Percentiles rank a stretch among this genome's conserved stretches.
Conservation (phyloP, 1,140 invertebrate species). For the Papilio polyxenes region DNA sequence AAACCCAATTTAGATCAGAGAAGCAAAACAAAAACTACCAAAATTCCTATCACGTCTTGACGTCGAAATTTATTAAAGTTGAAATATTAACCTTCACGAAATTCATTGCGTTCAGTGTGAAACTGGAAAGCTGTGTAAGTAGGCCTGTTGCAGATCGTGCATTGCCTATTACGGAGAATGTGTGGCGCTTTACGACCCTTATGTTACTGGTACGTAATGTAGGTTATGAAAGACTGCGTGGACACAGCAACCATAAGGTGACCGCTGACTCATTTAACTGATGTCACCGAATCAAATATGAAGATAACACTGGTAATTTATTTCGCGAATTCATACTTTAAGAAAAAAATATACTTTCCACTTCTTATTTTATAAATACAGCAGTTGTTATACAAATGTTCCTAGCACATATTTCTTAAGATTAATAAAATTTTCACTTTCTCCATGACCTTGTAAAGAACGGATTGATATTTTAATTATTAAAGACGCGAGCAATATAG, state of each 20-base stretch:
- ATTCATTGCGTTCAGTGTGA: slow-evolving; percentile 41
- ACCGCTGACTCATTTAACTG: slow-evolving; percentile 12
- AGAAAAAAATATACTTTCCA: not conserved
- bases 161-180: slow-evolving; percentile 69
- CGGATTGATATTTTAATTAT: not conserved
- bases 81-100: slow-evolving; percentile 37
- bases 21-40: not conserved
- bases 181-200: slow-evolving; percentile 60
- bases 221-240: slow-evolving; percentile 60
- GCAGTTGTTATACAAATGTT: no score
- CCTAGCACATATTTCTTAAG: not conserved
- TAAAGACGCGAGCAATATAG: not conserved
- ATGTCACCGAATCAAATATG: not conserved
- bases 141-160: slow-evolving; percentile 67
- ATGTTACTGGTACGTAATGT: slow-evolving; percentile 59
- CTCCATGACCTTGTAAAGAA: not conserved
- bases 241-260: slow-evolving; percentile 37
- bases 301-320: not conserved
- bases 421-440: not conserved
- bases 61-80: slow-evolving; percentile 22
- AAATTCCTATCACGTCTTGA: slow-evolving; percentile 13
- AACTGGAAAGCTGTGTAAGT: slow-evolving; percentile 58
- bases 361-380: not conserved
- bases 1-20: not conserved
- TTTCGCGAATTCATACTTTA: not conserved